These are phyloP conservation scores for Perca flavescens DNA, from an alignment of 2,113 vertebrate species.

Conservation along the genomic window DNA sequence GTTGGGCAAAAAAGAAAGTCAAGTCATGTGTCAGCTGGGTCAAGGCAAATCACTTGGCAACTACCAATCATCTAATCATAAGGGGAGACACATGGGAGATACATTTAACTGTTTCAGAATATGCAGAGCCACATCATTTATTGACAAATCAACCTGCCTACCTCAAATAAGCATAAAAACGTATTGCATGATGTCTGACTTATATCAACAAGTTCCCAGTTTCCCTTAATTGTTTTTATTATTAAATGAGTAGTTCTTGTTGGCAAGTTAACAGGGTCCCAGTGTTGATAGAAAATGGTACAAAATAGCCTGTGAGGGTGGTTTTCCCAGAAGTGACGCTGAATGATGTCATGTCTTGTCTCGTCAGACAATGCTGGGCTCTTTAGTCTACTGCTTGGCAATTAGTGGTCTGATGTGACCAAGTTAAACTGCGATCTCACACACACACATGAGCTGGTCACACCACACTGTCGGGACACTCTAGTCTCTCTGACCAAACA, in stretches of 20 bases:
- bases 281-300: not conserved
- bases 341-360: slow-evolving; percentile 74
- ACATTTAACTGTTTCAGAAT: not conserved
- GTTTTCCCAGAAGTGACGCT: slow-evolving; percentile 62
- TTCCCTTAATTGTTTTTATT: not conserved
- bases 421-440: slow-evolving; percentile 73
- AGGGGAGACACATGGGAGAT: not conserved
- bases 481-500: slow-evolving; percentile 76
- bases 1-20: not conserved
- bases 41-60: not conserved
- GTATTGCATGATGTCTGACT: not conserved
- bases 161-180: not conserved
- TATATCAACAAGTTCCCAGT: slow-evolving; percentile 1
- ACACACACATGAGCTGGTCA: slow-evolving; percentile 77
- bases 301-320: not conserved
- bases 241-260: not conserved
- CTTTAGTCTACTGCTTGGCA: slow-evolving; percentile 70
- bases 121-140: not conserved
- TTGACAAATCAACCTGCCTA: not conserved
- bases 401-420: slow-evolving; percentile 83
- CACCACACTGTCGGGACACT: slow-evolving; percentile 81
- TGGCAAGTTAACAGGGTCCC: not conserved
- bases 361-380: slow-evolving; percentile 59
- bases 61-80: not conserved
- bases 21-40: not conserved